phyloP scores from a whole-genome alignment of 2,113 vertebrate species.

The Tautogolabrus adspersus region DNA sequence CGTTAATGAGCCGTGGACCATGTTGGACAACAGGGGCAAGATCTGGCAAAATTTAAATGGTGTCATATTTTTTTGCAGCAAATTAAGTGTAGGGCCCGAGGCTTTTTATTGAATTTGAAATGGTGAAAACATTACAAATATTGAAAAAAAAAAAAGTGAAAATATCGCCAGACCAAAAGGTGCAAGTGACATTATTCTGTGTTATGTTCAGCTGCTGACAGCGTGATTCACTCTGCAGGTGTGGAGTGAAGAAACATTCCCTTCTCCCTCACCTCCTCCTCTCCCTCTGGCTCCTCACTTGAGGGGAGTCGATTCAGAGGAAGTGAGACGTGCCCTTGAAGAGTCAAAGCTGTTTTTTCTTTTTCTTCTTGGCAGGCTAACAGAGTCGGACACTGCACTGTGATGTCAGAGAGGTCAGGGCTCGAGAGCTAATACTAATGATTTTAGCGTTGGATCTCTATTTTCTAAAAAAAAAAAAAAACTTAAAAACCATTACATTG shows the following conservation, averaged over 20 bases:
- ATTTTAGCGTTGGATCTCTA: background rate
- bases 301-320: slow-evolving; percentile 13
- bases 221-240: no score
- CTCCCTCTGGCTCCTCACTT: slow-evolving; percentile 14
- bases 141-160: no score
- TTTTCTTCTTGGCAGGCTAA: slow-evolving; percentile 32
- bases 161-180: background rate
- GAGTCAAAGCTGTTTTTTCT: slow-evolving; percentile 20
- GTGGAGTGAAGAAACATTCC: background rate
- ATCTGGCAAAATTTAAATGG: no score
- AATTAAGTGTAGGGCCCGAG: no score
- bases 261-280: background rate
- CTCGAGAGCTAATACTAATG: slow-evolving; percentile 33
- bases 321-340: slow-evolving; percentile 56
- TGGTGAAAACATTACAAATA: no score
- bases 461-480: no score
- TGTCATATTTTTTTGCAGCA: no score
- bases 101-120: no score
- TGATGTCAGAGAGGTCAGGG: slow-evolving; percentile 33
- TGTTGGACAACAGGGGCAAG: no score
- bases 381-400: slow-evolving; percentile 32
- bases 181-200: background rate
- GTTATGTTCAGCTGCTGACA: background rate
- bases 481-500: no score
- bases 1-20: no score